A percentile compares a stretch with the other conserved stretches of the same genome.
Conservation (phyloP, 2,888 invertebrate species). For the Polydrusus tereticollis region DNA sequence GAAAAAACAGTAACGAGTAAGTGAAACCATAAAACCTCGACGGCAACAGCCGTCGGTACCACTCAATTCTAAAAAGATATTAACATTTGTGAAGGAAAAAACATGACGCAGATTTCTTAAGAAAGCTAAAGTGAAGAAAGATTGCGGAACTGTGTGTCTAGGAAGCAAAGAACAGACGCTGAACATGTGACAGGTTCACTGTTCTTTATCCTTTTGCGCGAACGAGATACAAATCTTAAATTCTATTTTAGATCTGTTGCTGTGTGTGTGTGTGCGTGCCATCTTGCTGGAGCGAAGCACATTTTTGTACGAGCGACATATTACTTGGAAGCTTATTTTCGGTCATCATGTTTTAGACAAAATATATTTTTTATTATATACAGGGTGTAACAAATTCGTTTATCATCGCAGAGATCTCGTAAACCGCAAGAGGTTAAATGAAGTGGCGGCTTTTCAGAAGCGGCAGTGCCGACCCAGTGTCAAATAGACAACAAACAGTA, state of each 20-base stretch:
- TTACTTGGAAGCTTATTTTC: conserved; percentile 40
- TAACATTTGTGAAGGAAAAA: conserved; percentile 22
- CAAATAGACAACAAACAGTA: no score
- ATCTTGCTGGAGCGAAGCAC: conserved; percentile 4
- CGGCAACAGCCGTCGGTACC: background rate
- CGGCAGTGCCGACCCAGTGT: no score
- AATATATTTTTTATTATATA: background rate
- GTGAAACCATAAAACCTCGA: conserved; percentile 13
- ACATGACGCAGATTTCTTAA: conserved; percentile 30
- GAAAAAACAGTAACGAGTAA: background rate
- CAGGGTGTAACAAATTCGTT: no score
- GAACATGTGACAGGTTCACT: conserved; percentile 49
- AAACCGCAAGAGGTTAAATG: no score
- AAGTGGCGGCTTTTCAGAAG: no score
- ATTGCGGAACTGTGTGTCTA: conserved; percentile 44
- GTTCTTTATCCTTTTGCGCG: conserved; percentile 44
- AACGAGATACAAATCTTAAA: conserved; percentile 19
- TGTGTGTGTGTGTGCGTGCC: conserved; percentile 25
- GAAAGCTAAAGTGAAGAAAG: conserved; percentile 41
- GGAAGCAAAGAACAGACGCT: conserved; percentile 44
- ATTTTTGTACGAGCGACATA: conserved; percentile 13
- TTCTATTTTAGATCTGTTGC: conserved; percentile 43
- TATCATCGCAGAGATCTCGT: no score
- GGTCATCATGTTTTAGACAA: conserved; percentile 7
- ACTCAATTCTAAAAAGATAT: background rate